Evolutionary conservation across 2,888 invertebrate genomes (phyloP), one percentile per base, ranked within the genome.

Genomic region (Volucella zonaria): DNA sequence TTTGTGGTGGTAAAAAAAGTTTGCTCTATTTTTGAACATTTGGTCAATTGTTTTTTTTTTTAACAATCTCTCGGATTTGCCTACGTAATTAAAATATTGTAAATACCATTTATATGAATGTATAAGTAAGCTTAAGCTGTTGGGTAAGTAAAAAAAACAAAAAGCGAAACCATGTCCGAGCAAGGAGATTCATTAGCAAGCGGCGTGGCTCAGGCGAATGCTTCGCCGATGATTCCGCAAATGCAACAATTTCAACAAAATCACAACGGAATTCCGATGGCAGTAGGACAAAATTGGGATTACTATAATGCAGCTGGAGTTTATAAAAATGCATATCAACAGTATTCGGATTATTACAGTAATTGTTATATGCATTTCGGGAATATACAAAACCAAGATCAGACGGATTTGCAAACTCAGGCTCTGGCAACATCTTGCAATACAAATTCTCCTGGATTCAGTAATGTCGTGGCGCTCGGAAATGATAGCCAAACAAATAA

Each of bases 361-460:
- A 91, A 91, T 87, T 91, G 90, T 66, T 91, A 90, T 73, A 89
- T 91, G 89, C 89, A 90, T 10, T 91, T 88, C 58, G 88, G 67
- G 45, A 71, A 67, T 40, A 85, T 88, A 75, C 87, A 87, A 47
- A 87, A 87, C 10, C 87, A 87, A 47, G 87, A 87, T 11, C 89
- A 89, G 56, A 88, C 89, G 56, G 85, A 87, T 45, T 87, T 88
- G 82, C 88, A 87, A 82, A 85, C 86, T 14, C 88, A 89, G 59
- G 87, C 87, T 12, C 87, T 87, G 75, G 88, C 88, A 87, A 87
- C 67, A 23, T 12, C 51, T 23, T 62, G 61, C 45, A 79, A 54
- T 38, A 66, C 90, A 49, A 93, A 93, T 89, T 92, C 92, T 14
- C 92, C 93, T 1, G 93, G 93, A 87, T 92, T 93, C 86, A 91